Percentiles rank a stretch among this genome's conserved stretches.
phyloP scores from a whole-genome alignment of 2,888 invertebrate genomes.

The Drosophila rubida region DNA sequence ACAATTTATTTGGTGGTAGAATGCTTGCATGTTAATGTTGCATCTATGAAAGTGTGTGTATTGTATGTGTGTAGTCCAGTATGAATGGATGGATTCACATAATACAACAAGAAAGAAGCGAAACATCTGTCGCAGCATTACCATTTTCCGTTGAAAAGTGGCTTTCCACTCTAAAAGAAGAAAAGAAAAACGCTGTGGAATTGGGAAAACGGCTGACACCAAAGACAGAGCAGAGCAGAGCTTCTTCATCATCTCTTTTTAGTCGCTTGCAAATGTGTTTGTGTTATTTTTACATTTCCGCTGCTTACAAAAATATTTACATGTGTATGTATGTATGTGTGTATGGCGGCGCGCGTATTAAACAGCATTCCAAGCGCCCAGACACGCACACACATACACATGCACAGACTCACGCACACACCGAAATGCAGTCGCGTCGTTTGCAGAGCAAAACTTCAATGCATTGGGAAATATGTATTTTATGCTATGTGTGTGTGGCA shows the following conservation, averaged over 20 bases:
- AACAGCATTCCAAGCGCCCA: conserved; percentile 55
- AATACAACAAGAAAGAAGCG: conserved; percentile 30
- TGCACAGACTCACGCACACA: conserved; percentile 1
- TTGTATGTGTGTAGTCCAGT: background rate
- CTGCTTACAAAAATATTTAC: conserved; percentile 74
- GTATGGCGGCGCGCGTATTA: conserved; percentile 35
- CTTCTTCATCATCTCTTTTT: conserved; percentile 44
- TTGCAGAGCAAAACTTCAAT: conserved; percentile 30
- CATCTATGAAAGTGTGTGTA: background rate
- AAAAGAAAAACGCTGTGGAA: conserved; percentile 36
- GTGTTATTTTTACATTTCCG: conserved; percentile 80
- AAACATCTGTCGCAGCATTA: conserved; percentile 72
- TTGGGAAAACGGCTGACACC: conserved; percentile 50
- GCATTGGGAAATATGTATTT: conserved; percentile 6
- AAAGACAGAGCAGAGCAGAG: conserved; percentile 25
- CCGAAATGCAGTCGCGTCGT: conserved; percentile 8
- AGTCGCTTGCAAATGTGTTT: conserved; percentile 64
- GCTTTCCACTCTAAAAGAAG: conserved; percentile 49
- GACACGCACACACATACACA: conserved; percentile 18
- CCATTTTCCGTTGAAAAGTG: conserved; percentile 67
- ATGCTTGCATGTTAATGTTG: conserved; percentile 12
- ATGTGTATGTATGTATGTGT: conserved; percentile 24
- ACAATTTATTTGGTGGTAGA: conserved; percentile 41
- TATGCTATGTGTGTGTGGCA: conserved; percentile 9
- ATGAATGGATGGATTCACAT: conserved; percentile 46